Evolutionary conservation across 2,113 vertebrate species (phyloP).

Genomic region (Megaleporinus macrocephalus): DNA sequence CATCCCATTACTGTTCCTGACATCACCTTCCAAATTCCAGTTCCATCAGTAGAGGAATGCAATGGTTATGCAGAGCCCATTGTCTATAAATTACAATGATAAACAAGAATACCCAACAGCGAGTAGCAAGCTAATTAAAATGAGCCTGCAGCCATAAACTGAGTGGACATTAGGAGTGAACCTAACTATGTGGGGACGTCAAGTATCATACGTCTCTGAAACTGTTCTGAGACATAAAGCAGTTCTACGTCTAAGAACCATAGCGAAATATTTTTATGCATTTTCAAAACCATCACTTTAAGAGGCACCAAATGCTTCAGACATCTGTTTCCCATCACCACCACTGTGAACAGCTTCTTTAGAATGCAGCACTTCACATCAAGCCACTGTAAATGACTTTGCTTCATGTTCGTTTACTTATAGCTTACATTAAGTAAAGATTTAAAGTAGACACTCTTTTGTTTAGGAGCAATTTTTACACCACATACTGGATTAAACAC

Average conservation of each 20-base stretch:
- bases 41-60: not conserved
- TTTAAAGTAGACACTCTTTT: too few relatives aligned
- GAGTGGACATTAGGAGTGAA: slow-evolving; percentile 38
- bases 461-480: not conserved
- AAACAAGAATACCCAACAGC: not conserved
- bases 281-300: too few relatives aligned
- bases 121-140: slow-evolving; percentile 13
- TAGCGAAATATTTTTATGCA: too few relatives aligned
- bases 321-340: too few relatives aligned
- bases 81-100: slow-evolving; percentile 19
- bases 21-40: not conserved
- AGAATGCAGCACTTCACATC: too few relatives aligned
- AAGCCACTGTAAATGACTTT: too few relatives aligned
- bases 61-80: not conserved
- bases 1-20: not conserved
- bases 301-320: too few relatives aligned
- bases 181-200: slow-evolving; percentile 21
- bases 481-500: too few relatives aligned
- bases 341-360: too few relatives aligned
- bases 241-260: not conserved
- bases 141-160: slow-evolving; percentile 33
- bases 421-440: too few relatives aligned
- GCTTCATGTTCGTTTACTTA: too few relatives aligned
- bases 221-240: not conserved
- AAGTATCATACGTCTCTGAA: not conserved